These are phyloP conservation scores for Aulostomus chinensis DNA, from an alignment of 2,797 vertebrate species.

Conservation along the genomic window DNA sequence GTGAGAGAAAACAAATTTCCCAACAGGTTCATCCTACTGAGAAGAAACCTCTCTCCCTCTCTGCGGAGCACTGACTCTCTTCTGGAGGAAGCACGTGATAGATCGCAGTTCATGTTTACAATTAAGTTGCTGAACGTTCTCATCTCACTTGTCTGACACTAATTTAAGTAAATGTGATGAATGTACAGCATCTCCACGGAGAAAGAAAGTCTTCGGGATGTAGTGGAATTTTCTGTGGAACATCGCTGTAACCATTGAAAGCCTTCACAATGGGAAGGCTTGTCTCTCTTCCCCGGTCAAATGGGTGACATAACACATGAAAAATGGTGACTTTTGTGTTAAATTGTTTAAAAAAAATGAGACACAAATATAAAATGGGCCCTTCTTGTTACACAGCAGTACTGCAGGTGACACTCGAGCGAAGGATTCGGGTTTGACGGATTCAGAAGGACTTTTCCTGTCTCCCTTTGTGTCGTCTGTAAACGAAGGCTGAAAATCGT, in stretches of 20 bases:
- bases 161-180: not conserved
- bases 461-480: slow-evolving; percentile 18
- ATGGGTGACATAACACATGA: too few relatives aligned
- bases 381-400: slow-evolving; percentile 23
- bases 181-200: not conserved
- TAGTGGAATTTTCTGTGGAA: too few relatives aligned
- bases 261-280: slow-evolving; percentile 5
- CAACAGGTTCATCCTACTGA: not conserved
- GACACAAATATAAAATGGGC: too few relatives aligned
- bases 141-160: not conserved
- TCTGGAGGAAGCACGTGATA: not conserved
- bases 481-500: slow-evolving; percentile 11
- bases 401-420: slow-evolving; percentile 23
- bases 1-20: not conserved
- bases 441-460: slow-evolving; percentile 19
- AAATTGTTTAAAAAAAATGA: too few relatives aligned
- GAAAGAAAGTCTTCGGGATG: too few relatives aligned
- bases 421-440: slow-evolving; percentile 1
- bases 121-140: not conserved
- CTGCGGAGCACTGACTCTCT: too few relatives aligned
- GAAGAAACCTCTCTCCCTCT: not conserved
- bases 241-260: too few relatives aligned
- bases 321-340: too few relatives aligned
- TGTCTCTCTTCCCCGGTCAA: too few relatives aligned
- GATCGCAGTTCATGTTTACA: not conserved